phyloP scores from a whole-genome alignment of 2,113 vertebrate species.

The Monopterus albus region DNA sequence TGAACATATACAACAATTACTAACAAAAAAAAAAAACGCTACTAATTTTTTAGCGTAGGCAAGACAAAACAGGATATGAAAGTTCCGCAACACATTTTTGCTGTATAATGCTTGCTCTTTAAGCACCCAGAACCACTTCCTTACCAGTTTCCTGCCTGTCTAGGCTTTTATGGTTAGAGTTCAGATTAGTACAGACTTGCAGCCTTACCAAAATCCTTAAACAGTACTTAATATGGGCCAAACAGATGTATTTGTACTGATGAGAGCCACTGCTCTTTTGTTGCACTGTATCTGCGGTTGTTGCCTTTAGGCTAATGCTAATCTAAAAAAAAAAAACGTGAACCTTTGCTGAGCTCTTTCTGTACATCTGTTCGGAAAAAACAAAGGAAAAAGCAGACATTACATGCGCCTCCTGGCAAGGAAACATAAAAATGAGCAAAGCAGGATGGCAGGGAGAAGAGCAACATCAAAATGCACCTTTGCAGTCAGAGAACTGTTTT shows the following conservation, averaged over 20 bases:
- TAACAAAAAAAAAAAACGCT: too few species aligned
- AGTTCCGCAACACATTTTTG: constrained; percentile 48
- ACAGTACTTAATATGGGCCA: not conserved
- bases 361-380: not conserved
- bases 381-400: not conserved
- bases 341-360: constrained; percentile 10
- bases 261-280: constrained; percentile 7
- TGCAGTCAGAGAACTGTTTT: not conserved
- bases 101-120: constrained; percentile 40
- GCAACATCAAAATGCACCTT: constrained; percentile 6
- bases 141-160: constrained; percentile 75
- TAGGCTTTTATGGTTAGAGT: constrained; percentile 73
- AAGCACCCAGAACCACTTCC: constrained; percentile 72
- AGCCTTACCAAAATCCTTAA: constrained; percentile 20
- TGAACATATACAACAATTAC: not conserved
- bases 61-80: constrained; percentile 71
- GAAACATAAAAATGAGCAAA: constrained; percentile 3
- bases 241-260: not conserved
- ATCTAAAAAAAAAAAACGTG: not conserved
- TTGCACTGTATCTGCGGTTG: constrained; percentile 19
- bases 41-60: constrained; percentile 17
- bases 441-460: not conserved
- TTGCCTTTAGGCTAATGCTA: constrained; percentile 2
- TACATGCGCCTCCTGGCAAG: constrained; percentile 5
- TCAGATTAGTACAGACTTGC: constrained; percentile 42